Evolutionary conservation across 2,113 vertebrate species (phyloP), one percentile per base, ranked within the genome.

Genomic region (Puffinus mauretanicus): DNA sequence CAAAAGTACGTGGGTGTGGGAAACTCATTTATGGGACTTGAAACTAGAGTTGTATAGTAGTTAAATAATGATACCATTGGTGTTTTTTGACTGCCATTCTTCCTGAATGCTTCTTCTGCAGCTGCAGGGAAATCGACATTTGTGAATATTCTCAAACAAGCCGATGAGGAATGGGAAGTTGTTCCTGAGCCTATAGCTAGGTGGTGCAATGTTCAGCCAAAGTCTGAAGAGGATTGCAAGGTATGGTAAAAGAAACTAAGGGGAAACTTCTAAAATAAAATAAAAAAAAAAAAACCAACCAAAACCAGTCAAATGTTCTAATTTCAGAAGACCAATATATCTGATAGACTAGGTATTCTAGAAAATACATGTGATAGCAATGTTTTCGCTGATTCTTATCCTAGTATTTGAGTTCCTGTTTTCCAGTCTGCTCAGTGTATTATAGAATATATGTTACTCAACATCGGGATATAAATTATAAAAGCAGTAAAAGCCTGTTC

Each of bases 81-180:
- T 75, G 34, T 6, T 52, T 62, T 54, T 18, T 94, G 18, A 44
- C 14, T 18, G 32, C 4, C 6, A 1, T 61, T 30, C 8, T 66
- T 65, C 18, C 49, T 52, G 10, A 62, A 19, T 77, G 72, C 44
- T 86, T 82, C 84, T 54, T 64, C 12, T 67, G 32, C 96, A 99
- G 99, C 99, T 79, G 98, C 99, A 25, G 99, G 99, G 9, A 99
- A 99, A 70, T 99, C 99, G 0, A 99, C 99, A 0, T 99, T 99
- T 97, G 98, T 99, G 92, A 98, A 97, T 87, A 93, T 99, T 61
- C 97, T 99, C 94, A 99, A 99, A 66, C 90, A 98, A 93, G 97
- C 98, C 29, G 97, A 60, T 30, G 86, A 98, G 30, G 99, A 99
- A 9, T 99, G 99, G 99, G 99, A 99, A 29, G 98, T 99, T 32